Evolutionary conservation across 2,797 vertebrate genomes (phyloP).

Genomic region (Aeoliscus strigatus): DNA sequence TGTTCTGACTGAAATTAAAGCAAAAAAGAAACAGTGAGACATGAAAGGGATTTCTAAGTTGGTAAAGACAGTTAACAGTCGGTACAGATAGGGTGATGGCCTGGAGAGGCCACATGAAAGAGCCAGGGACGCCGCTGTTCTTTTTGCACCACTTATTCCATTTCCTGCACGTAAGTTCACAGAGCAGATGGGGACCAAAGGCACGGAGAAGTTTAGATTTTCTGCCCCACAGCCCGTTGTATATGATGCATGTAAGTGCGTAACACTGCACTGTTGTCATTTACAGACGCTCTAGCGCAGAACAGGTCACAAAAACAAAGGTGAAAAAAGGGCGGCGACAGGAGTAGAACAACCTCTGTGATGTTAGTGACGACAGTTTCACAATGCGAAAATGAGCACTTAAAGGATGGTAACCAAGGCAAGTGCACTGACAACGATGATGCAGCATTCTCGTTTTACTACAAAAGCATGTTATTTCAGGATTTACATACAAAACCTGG

Average conservation of each 20-base stretch:
- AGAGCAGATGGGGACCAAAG: constrained; percentile 88
- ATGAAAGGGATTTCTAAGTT: constrained; percentile 92
- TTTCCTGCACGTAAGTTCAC: constrained; percentile 92
- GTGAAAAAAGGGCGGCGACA: constrained; percentile 14
- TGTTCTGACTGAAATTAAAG: constrained; percentile 86
- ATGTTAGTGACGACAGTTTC: constrained; percentile 3
- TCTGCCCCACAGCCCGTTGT: constrained; percentile 66
- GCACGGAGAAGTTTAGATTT: constrained; percentile 70
- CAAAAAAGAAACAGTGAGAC: constrained; percentile 78
- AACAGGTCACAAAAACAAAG: constrained; percentile 62
- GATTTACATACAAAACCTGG: not conserved
- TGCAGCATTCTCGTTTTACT: too few relatives aligned
- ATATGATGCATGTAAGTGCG: constrained; percentile 68
- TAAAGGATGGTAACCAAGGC: too few relatives aligned
- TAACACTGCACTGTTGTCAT: constrained; percentile 60
- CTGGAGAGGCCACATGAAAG: constrained; percentile 94
- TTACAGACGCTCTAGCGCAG: constrained; percentile 55
- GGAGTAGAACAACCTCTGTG: constrained; percentile 9
- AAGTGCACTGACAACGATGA: too few relatives aligned
- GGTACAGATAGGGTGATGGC: constrained; percentile 85
- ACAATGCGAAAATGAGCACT: too few relatives aligned
- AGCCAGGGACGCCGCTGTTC: constrained; percentile 78
- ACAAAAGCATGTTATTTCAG: not conserved
- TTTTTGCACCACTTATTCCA: constrained; percentile 74
- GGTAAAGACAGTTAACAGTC: constrained; percentile 84